These are phyloP conservation scores for Platichthys flesus DNA, from an alignment of 2,113 vertebrate genomes.

Conservation along the genomic window DNA sequence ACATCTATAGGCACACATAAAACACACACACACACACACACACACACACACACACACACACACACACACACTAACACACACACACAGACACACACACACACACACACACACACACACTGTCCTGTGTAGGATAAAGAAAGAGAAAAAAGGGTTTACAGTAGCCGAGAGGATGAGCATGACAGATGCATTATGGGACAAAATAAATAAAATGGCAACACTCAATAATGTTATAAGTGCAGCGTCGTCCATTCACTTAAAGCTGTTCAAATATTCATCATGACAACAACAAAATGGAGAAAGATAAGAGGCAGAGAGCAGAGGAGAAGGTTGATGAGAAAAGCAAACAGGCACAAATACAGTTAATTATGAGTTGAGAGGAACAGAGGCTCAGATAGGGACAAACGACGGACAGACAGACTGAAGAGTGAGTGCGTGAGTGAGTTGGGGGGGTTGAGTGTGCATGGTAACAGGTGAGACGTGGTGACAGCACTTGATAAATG, in stretches of 20 bases:
- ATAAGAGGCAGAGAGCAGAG: slow-evolving; percentile 7
- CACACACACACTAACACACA: neutral
- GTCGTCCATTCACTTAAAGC: slow-evolving; percentile 11
- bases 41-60: slow-evolving; percentile 5
- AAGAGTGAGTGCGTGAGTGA: neutral
- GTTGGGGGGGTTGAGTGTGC: no score
- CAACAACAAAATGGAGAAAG: slow-evolving; percentile 34
- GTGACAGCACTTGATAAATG: neutral
- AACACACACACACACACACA: slow-evolving; percentile 7
- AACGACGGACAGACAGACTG: neutral
- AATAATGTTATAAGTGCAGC: neutral
- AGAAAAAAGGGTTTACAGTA: neutral
- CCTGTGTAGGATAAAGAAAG: slow-evolving; percentile 1
- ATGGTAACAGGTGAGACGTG: neutral
- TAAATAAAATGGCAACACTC: neutral
- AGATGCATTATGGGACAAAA: neutral
- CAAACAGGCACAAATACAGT: slow-evolving; percentile 6
- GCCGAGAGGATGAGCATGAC: neutral
- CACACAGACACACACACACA: slow-evolving; percentile 13
- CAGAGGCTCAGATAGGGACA: neutral
- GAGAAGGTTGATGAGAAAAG: slow-evolving; percentile 25
- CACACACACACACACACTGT: slow-evolving; percentile 1
- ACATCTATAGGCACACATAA: slow-evolving; percentile 25
- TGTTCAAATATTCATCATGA: neutral
- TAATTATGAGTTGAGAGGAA: neutral